Evolutionary conservation across 23 tunicate genomes (phyloP).

Genomic region (Aplidium turbinatum): DNA sequence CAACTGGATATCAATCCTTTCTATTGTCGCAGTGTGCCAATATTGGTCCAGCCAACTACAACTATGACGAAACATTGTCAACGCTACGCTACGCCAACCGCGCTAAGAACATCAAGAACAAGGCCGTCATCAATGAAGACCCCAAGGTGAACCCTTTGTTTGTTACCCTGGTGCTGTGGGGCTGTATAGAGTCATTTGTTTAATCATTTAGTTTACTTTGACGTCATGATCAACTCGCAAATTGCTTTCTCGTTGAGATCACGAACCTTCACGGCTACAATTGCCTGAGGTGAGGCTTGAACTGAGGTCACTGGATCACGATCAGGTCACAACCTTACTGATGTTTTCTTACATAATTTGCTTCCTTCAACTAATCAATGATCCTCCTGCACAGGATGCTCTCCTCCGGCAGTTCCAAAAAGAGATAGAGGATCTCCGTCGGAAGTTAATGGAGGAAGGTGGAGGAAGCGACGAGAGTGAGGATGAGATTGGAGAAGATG

Average conservation of each 20-base stretch:
- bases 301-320: no score
- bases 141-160: constrained; percentile 65
- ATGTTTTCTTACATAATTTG: background rate
- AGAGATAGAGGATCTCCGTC: constrained; percentile 85
- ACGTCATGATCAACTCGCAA: no score
- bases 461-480: constrained; percentile 46
- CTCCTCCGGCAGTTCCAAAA: constrained; percentile 90
- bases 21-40: constrained; percentile 74
- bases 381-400: constrained; percentile 68
- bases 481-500: constrained; percentile 70
- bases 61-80: constrained; percentile 97
- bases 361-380: no score
- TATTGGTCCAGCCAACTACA: constrained; percentile 96
- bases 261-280: no score
- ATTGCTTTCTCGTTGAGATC: no score
- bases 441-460: constrained; percentile 66
- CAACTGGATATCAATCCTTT: background rate
- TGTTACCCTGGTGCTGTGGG: no score
- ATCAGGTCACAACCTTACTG: background rate
- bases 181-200: no score
- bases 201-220: no score
- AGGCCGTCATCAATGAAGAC: constrained; percentile 96
- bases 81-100: constrained; percentile 96
- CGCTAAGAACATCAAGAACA: constrained; percentile 96
- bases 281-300: no score